phyloP scores from a whole-genome alignment of 2,113 vertebrate genomes.

The Aix galericulata region DNA sequence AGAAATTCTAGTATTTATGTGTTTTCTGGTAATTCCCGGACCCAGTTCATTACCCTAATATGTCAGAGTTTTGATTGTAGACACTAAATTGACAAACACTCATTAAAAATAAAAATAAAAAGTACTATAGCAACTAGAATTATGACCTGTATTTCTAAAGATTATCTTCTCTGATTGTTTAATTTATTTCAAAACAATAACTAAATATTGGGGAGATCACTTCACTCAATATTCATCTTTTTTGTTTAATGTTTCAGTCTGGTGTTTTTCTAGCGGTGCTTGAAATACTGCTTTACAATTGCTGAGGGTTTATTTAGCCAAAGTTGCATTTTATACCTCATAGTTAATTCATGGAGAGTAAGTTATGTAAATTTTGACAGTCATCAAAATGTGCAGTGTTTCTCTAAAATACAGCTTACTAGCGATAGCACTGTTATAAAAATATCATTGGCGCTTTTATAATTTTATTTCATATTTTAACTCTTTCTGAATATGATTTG shows the following conservation, averaged over 20 bases:
- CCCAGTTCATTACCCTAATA: conserved; percentile 56
- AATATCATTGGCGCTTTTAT: conserved; percentile 73
- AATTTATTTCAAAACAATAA: conserved; percentile 23
- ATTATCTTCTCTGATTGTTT: background rate
- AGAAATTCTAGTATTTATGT: conserved; percentile 63
- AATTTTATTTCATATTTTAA: conserved; percentile 75
- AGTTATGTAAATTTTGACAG: conserved; percentile 83
- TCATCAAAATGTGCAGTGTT: conserved; percentile 79
- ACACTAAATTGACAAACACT: conserved; percentile 39
- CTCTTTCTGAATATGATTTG: conserved; percentile 56
- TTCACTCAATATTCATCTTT: conserved; percentile 21
- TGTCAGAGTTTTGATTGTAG: conserved; percentile 36
- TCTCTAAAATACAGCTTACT: conserved; percentile 74
- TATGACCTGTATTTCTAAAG: background rate
- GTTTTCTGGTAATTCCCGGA: conserved; percentile 56
- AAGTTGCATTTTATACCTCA: conserved; percentile 80
- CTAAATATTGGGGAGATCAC: conserved; percentile 24
- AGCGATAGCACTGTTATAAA: conserved; percentile 68
- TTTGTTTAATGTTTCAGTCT: conserved; percentile 49
- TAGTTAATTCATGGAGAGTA: conserved; percentile 82
- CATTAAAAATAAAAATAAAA: conserved; percentile 60
- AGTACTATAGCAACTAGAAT: background rate
- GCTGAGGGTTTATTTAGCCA: conserved; percentile 72
- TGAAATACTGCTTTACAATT: conserved; percentile 70
- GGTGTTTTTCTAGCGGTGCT: conserved; percentile 49